phyloP scores from a whole-genome alignment of 2,797 vertebrate species.

The Valencia hispanica region DNA sequence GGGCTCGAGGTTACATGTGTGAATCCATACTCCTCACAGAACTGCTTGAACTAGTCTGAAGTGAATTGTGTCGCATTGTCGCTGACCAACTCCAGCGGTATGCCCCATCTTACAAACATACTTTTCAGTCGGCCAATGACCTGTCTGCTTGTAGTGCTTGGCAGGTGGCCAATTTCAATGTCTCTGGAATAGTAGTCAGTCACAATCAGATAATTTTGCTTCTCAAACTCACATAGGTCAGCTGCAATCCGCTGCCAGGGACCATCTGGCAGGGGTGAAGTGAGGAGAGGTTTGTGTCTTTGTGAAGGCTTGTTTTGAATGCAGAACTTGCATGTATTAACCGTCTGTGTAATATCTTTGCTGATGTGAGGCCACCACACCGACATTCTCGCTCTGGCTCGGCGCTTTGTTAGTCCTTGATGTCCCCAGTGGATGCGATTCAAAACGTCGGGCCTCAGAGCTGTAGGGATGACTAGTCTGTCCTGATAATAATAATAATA shows the following conservation, averaged over 20 bases:
- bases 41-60: not conserved
- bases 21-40: not conserved
- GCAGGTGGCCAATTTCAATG: not conserved
- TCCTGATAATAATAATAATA: no score
- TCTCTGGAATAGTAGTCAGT: not conserved
- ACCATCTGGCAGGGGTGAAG: not conserved
- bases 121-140: not conserved
- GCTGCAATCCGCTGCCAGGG: not conserved
- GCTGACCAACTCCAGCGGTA: not conserved
- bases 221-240: not conserved
- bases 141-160: not conserved
- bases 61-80: not conserved
- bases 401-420: not conserved
- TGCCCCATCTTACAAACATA: not conserved
- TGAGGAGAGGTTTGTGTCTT: not conserved
- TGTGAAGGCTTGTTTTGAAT: not conserved
- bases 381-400: not conserved
- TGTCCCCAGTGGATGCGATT: not conserved
- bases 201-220: not conserved
- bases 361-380: not conserved
- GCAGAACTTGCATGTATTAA: not conserved
- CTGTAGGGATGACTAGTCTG: not conserved
- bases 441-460: not conserved
- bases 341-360: not conserved
- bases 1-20: not conserved